A percentile compares a stretch with the other conserved stretches of the same genome.
phyloP scores from a whole-genome alignment of 2,113 vertebrate species.

The Catharus fuscescens region DNA sequence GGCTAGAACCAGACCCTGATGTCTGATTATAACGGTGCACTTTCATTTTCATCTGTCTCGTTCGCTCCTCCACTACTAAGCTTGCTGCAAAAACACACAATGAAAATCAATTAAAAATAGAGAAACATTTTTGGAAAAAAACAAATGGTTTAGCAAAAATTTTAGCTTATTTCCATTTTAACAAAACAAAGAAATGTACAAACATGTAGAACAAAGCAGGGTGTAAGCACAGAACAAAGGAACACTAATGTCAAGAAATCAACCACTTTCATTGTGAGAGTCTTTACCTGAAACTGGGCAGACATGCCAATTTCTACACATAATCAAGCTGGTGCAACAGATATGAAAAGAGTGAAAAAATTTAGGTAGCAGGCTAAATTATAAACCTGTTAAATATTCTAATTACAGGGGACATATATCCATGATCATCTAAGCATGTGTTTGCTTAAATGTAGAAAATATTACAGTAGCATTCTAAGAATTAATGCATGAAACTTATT shows the following conservation, averaged over 20 bases:
- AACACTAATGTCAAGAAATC: conserved; percentile 55
- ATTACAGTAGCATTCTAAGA: not conserved
- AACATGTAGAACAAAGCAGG: conserved; percentile 56
- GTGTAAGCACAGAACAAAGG: conserved; percentile 62
- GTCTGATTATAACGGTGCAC: conserved; percentile 91
- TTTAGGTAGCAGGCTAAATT: not conserved
- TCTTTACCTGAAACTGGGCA: conserved; percentile 30
- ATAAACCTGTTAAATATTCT: not conserved
- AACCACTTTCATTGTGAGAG: not conserved
- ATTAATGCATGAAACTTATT: not conserved
- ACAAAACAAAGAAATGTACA: conserved; percentile 54
- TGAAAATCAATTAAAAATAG: conserved; percentile 74
- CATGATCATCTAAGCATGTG: not conserved
- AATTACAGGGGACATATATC: not conserved
- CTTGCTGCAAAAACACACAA: conserved; percentile 86
- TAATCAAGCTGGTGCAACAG: conserved; percentile 27
- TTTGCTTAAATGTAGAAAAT: not conserved
- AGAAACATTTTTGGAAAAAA: not conserved
- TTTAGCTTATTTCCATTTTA: conserved; percentile 41
- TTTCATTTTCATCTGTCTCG: conserved; percentile 93
- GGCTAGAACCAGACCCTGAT: conserved; percentile 91
- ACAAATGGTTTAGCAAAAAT: conserved; percentile 53
- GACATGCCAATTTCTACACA: conserved; percentile 26
- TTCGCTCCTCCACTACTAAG: conserved; percentile 91
- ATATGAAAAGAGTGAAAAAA: conserved; percentile 21